Evolutionary conservation across 2,888 invertebrate species (phyloP).

Genomic region (Allygus modestus): DNA sequence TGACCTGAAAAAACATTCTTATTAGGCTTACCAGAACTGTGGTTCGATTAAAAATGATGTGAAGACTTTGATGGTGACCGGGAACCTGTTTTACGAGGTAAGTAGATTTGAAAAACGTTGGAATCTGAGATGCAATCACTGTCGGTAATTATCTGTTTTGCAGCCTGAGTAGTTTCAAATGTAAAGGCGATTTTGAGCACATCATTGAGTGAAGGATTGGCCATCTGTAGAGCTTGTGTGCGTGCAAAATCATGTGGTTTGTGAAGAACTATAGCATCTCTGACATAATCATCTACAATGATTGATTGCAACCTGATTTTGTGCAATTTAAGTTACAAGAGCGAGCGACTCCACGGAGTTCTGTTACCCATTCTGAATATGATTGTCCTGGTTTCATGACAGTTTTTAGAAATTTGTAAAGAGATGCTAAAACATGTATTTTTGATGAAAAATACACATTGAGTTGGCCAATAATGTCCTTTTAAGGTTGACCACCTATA

Average conservation of each 20-base stretch:
- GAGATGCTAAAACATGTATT: not conserved
- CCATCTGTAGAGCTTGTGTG: not conserved
- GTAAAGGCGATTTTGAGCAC: constrained; percentile 59
- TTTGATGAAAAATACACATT: not conserved
- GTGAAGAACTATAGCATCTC: not conserved
- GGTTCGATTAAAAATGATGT: no score
- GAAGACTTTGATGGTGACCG: no score
- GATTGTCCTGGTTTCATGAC: no score
- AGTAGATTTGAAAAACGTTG: no score
- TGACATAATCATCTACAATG: not conserved
- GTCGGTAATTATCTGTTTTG: no score
- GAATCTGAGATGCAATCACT: no score
- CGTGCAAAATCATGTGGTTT: not conserved
- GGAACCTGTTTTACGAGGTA: no score
- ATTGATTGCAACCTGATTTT: not conserved
- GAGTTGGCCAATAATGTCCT: not conserved
- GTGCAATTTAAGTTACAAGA: no score
- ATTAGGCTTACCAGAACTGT: no score
- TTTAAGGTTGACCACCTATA: not conserved
- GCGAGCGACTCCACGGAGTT: no score
- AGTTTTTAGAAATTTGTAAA: not conserved
- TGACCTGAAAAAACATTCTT: no score
- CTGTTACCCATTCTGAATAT: not conserved
- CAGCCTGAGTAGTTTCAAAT: constrained; percentile 5
- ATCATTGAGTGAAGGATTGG: not conserved